Evolutionary conservation across 1,140 invertebrate species (phyloP).

Genomic region (Drosophila ficusphila): DNA sequence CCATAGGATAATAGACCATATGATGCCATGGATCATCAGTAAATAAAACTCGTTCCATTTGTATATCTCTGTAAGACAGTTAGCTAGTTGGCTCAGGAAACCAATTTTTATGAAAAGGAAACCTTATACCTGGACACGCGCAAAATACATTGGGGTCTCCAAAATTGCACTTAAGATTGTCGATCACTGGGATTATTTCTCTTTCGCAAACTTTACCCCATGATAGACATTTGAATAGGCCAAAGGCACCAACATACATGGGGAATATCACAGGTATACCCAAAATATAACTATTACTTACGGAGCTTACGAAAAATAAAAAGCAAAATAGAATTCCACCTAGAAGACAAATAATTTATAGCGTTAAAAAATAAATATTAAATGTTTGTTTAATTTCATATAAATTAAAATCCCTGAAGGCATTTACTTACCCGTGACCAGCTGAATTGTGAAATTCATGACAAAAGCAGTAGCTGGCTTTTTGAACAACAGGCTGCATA

Average conservation of each 20-base stretch:
- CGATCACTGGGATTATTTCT: background rate
- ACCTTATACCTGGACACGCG: background rate
- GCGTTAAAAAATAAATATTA: no score
- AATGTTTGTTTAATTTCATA: background rate
- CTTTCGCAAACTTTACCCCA: background rate
- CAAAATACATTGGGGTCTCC: background rate
- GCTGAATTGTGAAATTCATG: background rate
- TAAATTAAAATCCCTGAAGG: background rate
- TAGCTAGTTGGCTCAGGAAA: no score
- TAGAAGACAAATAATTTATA: background rate
- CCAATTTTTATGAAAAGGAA: background rate
- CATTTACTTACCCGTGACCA: background rate
- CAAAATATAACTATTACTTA: background rate
- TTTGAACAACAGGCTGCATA: background rate
- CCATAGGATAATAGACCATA: conserved; percentile 1
- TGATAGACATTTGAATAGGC: background rate
- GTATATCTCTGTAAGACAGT: background rate
- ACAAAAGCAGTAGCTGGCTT: background rate
- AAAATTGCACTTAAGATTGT: background rate
- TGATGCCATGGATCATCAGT: background rate
- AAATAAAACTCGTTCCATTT: background rate
- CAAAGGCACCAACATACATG: background rate
- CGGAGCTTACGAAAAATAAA: background rate
- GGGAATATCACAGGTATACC: background rate
- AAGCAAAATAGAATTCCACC: background rate